Percentiles rank a stretch among this genome's conserved stretches.
Conservation (phyloP, 2,888 invertebrate genomes). For the Sphinx pinastri region DNA sequence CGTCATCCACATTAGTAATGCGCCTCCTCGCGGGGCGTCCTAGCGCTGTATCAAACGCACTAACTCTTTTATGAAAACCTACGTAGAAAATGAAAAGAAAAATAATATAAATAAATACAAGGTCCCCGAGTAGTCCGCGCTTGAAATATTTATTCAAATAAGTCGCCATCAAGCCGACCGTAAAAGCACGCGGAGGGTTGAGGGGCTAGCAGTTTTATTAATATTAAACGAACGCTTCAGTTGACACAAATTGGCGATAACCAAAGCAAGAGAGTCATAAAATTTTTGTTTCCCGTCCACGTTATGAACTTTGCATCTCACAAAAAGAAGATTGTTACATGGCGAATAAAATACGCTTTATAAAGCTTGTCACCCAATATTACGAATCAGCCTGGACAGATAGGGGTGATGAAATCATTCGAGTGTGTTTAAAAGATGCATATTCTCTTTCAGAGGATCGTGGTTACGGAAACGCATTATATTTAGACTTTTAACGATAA, state of each 20-base stretch:
- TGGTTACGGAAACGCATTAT: background rate
- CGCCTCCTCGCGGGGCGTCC: slow-evolving; percentile 72
- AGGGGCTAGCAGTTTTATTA: slow-evolving; percentile 79
- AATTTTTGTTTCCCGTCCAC: slow-evolving; percentile 62
- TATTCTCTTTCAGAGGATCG: background rate
- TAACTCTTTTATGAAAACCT: slow-evolving; percentile 33
- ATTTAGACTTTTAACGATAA: background rate
- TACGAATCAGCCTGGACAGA: background rate
- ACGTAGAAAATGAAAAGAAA: slow-evolving; percentile 45
- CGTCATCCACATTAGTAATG: slow-evolving; percentile 78
- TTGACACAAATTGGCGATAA: slow-evolving; percentile 82
- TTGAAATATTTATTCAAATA: slow-evolving; percentile 83
- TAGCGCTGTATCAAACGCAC: slow-evolving; percentile 38
- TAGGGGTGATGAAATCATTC: background rate
- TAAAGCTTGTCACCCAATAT: background rate
- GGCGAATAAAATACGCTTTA: slow-evolving; percentile 18
- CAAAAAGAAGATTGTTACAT: slow-evolving; percentile 52
- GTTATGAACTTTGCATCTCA: slow-evolving; percentile 57
- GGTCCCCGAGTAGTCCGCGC: slow-evolving; percentile 57
- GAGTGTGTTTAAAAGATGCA: background rate
- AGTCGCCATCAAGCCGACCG: slow-evolving; percentile 80
- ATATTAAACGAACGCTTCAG: slow-evolving; percentile 82
- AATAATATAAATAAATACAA: slow-evolving; percentile 72
- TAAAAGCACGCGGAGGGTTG: slow-evolving; percentile 79
- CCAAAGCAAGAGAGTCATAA: slow-evolving; percentile 72